Evolutionary conservation across 2,797 vertebrate species (phyloP).

Genomic region (Myoxocephalus aenaeus): DNA sequence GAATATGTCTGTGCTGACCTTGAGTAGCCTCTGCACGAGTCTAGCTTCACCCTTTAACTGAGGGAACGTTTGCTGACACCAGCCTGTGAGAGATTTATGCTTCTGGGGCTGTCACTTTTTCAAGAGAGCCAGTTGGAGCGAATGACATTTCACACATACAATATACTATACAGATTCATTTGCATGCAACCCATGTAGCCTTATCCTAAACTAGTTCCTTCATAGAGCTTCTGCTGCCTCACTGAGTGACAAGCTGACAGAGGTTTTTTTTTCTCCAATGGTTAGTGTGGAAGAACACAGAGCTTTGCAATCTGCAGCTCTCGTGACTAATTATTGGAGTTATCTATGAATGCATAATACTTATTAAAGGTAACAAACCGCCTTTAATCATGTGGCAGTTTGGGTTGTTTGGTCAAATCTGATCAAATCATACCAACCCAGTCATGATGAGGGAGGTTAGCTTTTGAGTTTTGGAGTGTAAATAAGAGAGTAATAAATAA

Average conservation of each 20-base stretch:
- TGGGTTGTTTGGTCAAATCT: background rate
- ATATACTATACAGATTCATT: background rate
- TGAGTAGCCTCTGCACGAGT: constrained; percentile 27
- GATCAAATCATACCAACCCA: background rate
- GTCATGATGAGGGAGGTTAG: background rate
- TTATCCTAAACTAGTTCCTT: background rate
- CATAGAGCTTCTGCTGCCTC: background rate
- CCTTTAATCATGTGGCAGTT: background rate
- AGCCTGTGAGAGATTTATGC: background rate
- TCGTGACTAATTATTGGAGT: constrained; percentile 23
- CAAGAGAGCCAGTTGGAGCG: constrained; percentile 4
- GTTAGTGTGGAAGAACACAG: constrained; percentile 6
- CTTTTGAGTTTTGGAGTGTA: background rate
- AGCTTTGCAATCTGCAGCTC: constrained; percentile 27
- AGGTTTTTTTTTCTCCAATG: background rate
- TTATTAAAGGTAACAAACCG: too few species aligned
- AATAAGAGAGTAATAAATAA: background rate
- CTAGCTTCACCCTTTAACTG: constrained; percentile 22
- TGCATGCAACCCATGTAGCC: background rate
- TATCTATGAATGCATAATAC: constrained; percentile 28
- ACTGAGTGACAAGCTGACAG: background rate
- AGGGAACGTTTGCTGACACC: constrained; percentile 14
- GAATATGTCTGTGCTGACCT: constrained; percentile 51
- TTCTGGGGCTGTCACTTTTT: background rate
- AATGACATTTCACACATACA: constrained; percentile 6